Percentiles rank a stretch among this genome's conserved stretches.
Conservation (phyloP, 1,140 invertebrate species). For the Pomacea maculata region DNA sequence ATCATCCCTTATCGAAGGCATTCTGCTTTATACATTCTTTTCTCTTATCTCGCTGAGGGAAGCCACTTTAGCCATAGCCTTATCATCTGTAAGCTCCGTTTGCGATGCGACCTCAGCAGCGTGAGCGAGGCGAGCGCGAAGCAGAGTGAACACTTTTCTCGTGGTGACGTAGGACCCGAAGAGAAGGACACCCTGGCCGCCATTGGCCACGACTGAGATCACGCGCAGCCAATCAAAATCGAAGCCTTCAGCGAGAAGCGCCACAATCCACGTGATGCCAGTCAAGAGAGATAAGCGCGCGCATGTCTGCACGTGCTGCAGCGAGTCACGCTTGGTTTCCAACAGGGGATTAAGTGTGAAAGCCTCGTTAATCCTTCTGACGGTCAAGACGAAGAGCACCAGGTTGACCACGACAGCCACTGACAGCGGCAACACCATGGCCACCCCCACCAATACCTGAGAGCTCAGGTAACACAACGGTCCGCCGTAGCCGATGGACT, state of each 20-base stretch:
- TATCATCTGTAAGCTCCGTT: too few species aligned
- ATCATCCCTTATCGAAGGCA: too few species aligned
- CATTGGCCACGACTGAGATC: conserved; percentile 69
- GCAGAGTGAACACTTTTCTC: conserved; percentile 15
- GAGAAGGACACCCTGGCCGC: conserved; percentile 71
- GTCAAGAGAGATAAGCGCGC: conserved; percentile 56
- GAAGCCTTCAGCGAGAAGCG: conserved; percentile 67
- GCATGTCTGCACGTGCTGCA: conserved; percentile 28
- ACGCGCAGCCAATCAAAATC: conserved; percentile 66
- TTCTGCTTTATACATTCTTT: too few species aligned
- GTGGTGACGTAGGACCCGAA: conserved; percentile 69
- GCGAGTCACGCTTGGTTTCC: too few species aligned
- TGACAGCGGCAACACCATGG: conserved; percentile 26
- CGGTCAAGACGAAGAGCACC: conserved; percentile 25
- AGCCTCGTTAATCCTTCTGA: conserved; percentile 17
- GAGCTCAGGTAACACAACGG: conserved; percentile 31
- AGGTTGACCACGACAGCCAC: conserved; percentile 28
- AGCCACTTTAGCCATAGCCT: too few species aligned
- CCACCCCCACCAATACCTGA: conserved; percentile 9
- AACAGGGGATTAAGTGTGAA: neutral
- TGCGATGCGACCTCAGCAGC: too few species aligned
- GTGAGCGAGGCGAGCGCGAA: neutral
- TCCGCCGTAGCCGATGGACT: conserved; percentile 24
- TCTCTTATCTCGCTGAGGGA: too few species aligned
- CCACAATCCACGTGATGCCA: conserved; percentile 70